Evolutionary conservation across 2,113 vertebrate species (phyloP).

Genomic region (Nothobranchius kuhntae): DNA sequence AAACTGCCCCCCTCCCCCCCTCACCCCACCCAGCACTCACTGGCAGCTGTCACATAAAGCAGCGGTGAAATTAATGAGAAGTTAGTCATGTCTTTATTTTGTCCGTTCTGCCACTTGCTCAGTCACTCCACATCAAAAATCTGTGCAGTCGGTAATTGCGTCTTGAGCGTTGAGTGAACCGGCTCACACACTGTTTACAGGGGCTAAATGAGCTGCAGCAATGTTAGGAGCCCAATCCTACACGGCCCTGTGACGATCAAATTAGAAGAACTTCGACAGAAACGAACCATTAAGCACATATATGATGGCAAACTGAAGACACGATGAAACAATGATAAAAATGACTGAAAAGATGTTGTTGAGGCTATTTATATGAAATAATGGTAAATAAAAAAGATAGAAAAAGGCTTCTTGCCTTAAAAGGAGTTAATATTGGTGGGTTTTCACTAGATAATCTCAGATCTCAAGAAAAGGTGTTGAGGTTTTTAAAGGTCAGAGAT

Average conservation of each 20-base stretch:
- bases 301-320: not conserved
- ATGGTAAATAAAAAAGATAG: no score
- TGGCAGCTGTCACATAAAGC: conserved; percentile 57
- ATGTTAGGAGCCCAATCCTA: conserved; percentile 50
- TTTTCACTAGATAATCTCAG: no score
- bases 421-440: no score
- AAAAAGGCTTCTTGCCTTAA: no score
- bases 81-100: conserved; percentile 62
- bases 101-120: conserved; percentile 51
- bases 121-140: conserved; percentile 56
- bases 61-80: conserved; percentile 65
- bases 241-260: conserved; percentile 34
- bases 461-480: no score
- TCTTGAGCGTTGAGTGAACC: conserved; percentile 54
- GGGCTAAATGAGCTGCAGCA: conserved; percentile 55
- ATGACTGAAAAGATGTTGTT: not conserved
- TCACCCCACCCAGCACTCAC: conserved; percentile 23
- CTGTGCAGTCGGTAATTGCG: conserved; percentile 61
- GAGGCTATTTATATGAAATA: not conserved
- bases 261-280: conserved; percentile 23
- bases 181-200: conserved; percentile 47
- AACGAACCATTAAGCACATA: conserved; percentile 35
- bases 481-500: no score
- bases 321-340: conserved; percentile 13
- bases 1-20: conserved; percentile 23